Conservation (phyloP, 2,113 vertebrate species). For the Epinephelus cyanopodus region DNA sequence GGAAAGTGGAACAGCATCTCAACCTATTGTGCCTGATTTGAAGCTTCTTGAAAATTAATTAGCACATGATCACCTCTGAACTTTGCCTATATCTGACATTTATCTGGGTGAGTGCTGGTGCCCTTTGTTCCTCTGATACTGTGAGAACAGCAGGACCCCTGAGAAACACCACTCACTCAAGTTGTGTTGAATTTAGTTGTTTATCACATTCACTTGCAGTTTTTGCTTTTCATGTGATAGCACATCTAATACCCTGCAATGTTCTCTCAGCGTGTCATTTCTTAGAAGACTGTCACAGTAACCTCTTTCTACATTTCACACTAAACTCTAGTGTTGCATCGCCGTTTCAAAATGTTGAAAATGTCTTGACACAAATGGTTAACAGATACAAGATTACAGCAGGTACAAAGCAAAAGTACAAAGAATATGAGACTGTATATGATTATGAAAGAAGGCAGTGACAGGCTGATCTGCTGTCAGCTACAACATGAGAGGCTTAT, state of each 20-base stretch:
- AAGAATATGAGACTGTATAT: background rate
- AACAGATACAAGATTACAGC: slow-evolving; percentile 14
- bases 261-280: background rate
- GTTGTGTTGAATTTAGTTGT: slow-evolving; percentile 1
- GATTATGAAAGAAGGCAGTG: background rate
- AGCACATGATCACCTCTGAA: background rate
- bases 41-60: background rate
- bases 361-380: slow-evolving; percentile 5
- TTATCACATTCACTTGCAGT: background rate
- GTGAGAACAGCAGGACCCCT: background rate
- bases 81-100: background rate
- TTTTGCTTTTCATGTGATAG: background rate
- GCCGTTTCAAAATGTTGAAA: background rate
- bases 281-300: background rate
- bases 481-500: slow-evolving; percentile 7
- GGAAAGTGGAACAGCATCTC: slow-evolving; percentile 2
- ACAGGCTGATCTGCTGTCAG: slow-evolving; percentile 36
- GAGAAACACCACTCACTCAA: background rate
- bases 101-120: background rate
- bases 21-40: background rate
- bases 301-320: background rate
- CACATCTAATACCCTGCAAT: too few species aligned
- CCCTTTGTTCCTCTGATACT: background rate
- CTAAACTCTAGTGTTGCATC: slow-evolving; percentile 2
- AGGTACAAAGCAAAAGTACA: background rate